Evolutionary conservation across 2,113 vertebrate genomes (phyloP), one percentile per base, ranked within the genome.

Genomic region (Phyllopteryx taeniolatus): DNA sequence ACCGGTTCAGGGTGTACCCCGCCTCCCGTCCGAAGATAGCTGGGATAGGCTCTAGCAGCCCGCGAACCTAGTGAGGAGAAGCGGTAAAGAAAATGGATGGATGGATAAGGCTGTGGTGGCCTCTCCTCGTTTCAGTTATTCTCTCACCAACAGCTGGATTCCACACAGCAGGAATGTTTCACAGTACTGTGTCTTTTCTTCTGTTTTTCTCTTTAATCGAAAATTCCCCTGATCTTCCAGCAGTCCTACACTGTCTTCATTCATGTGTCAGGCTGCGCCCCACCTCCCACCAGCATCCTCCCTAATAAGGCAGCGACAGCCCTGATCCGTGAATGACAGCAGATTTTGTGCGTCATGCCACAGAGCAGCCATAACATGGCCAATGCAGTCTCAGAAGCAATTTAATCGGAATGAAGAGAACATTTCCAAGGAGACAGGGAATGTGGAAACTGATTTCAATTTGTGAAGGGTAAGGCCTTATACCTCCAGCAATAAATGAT

Each of bases 361-460:
- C 70, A 73, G 73, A 79, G 75, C 69, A 85, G 69, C 56, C 82
- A 72, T 80, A 87, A 83, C 78, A 84, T 77, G 84, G 59, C 79
- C 71, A 66, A 33, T 64, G 49, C 75, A 75, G 73, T 81, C 62
- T 78, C 68, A 75, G 60, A 76, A 46, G 72, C 77, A 71, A 78
- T 81, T 84, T 78, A 84, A 66, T 27, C 15, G 43, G 13, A 83
- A 85, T 78, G 31, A 78, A 77, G 81, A 76, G 69, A 44, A 47
- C 57, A 72, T 76, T 84, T 78, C 42, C 15, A 17, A 14, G 66
- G 33, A 43, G 56, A 44, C 7, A 53, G 43, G 67, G 39, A 76
- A 46, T 75, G 39, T 35, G 69, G 70, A 39, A 81, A 79, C 59
- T 68, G 33, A 65, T 60, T 69, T 79, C 67, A 74, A 77, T 65